Base-by-base conservation (phyloP, 1,140 invertebrate species). In the Olivierus martensii region DNA sequence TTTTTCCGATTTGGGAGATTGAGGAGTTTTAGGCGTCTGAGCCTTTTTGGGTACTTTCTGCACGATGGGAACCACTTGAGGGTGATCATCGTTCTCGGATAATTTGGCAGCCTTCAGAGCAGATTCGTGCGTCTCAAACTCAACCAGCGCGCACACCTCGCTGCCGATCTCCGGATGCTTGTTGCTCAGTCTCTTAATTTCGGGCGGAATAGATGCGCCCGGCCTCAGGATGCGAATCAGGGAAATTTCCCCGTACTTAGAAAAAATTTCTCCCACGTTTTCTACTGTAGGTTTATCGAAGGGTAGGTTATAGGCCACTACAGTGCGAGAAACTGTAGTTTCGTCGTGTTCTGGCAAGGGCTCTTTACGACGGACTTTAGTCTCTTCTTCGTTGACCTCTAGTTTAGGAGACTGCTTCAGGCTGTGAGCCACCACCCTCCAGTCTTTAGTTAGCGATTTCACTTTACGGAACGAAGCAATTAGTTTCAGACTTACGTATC, bases 401-500 rank as follows among this genome's bases (percentile, higher is more conserved):
- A 96, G 74, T 59, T 85, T 86, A 11, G 76, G 78, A 0, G 89
- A 93, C 36, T 71, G 73, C 9, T 77, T 72, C 53, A 94, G 71
- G 43, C 88, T 85, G 58, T 82, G 79, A 3, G 88, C 87, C 3
- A 95, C 88, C 0, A 87, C 83, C 48, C 87, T 76, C 84, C 90
- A 95, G 65, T 95, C 90, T 65, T 89, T 86, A 4, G 87, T 90
- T 21, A 95, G 69, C 5, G 65, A 60, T 61, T 72, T 73, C 22
- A 95, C 88, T 46, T 88, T 79, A 66, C 93, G 64, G 41, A 70
- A 69, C 1, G 56, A 58, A 2, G 58, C 44, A 38, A 59, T 46
- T 11, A 95, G 72, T 69, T 95, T 95, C 5, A 95, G 72, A 36
- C 86, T 91, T 1, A 96, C 89, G 69, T 84, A 95, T 9, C 91